These are phyloP conservation scores for Mormyrops boulengeri DNA, from an alignment of 2,797 vertebrate species.

Conservation along the genomic window DNA sequence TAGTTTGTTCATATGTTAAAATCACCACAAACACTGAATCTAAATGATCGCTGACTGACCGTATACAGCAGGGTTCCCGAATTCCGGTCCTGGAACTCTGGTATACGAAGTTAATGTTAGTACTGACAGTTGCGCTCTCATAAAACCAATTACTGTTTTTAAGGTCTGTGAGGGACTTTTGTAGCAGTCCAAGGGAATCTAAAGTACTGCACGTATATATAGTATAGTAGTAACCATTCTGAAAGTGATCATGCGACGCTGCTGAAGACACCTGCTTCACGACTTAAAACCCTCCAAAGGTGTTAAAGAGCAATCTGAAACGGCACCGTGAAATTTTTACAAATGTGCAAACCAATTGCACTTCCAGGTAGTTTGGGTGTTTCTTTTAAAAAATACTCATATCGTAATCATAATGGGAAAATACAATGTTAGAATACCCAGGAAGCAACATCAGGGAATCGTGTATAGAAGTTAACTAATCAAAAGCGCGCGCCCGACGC, in stretches of 20 bases:
- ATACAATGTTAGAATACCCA: background rate
- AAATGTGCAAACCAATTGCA: background rate
- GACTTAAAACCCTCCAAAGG: background rate
- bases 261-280: background rate
- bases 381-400: background rate
- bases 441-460: background rate
- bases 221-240: background rate
- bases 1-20: background rate
- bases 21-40: background rate
- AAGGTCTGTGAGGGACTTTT: background rate
- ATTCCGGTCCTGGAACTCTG: background rate
- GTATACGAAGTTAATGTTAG: background rate
- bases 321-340: background rate
- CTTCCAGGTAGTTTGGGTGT: background rate
- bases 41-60: background rate
- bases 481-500: background rate
- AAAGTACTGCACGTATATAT: background rate
- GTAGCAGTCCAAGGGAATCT: background rate
- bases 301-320: background rate
- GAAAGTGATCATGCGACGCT: background rate
- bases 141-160: background rate
- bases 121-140: background rate
- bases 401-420: background rate
- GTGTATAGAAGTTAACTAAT: background rate
- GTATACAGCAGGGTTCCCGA: background rate